Conservation (phyloP, 2,113 vertebrate species). For the Erinaceus europaeus region DNA sequence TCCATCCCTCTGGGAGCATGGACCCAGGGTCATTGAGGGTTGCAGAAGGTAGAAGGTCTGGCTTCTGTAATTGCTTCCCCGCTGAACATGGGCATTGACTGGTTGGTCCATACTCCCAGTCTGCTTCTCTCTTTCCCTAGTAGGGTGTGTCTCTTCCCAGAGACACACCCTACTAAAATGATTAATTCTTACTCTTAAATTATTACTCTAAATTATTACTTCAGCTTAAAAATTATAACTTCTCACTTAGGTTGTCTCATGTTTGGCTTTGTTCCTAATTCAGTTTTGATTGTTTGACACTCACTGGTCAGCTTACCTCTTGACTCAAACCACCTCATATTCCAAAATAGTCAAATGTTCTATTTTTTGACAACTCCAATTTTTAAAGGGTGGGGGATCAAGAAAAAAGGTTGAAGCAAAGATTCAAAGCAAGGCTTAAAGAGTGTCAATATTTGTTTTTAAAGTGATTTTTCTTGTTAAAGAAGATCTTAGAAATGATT, state of each 20-base stretch:
- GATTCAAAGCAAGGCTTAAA: background rate
- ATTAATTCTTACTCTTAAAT: too few relatives aligned
- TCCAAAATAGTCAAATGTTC: background rate
- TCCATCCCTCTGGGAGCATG: too few relatives aligned
- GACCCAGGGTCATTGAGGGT: too few relatives aligned
- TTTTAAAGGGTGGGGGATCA: background rate
- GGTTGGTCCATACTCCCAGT: too few relatives aligned
- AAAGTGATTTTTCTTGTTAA: background rate
- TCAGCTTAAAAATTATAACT: background rate
- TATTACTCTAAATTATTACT: too few relatives aligned
- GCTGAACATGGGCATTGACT: too few relatives aligned
- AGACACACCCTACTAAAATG: too few relatives aligned
- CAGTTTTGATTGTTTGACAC: background rate
- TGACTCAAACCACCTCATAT: background rate
- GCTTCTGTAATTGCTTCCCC: too few relatives aligned
- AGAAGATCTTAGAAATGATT: background rate
- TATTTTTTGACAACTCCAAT: background rate
- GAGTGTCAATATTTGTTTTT: background rate
- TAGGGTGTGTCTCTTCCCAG: too few relatives aligned
- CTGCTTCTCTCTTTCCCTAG: too few relatives aligned
- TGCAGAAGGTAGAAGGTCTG: too few relatives aligned
- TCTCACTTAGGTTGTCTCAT: background rate
- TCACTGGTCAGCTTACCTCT: background rate
- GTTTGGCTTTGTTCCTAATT: background rate
- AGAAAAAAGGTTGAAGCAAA: background rate